Evolutionary conservation across 2,888 invertebrate genomes (phyloP), one percentile per base, ranked within the genome.

Genomic region (Alloscopus bannaensis): DNA sequence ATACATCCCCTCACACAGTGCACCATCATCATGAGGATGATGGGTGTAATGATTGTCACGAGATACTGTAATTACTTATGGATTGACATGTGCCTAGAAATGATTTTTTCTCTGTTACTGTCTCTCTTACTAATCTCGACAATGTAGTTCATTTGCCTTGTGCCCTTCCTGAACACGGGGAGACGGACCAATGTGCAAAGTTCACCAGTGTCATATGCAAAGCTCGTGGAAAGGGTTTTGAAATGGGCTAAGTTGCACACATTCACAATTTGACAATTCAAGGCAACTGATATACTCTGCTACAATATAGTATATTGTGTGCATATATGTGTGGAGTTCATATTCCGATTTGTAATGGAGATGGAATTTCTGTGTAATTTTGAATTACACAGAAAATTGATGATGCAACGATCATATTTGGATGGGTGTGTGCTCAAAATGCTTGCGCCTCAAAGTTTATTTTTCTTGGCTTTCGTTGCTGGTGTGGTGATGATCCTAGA

Each of bases 31-130:
- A 55, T 64, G 55, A 65, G 40, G 64, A 72, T 64, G 64, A 72
- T n/a, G n/a, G 64, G 72, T 72, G 52, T 59, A 72, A 72, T 72
- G 72, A 72, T 72, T 72, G 72, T 72, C 72, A 72, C 72, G 72
- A 72, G 72, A 72, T 72, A 72, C 72, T 72, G 72, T 72, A 72
- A 72, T 72, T 72, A 72, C 72, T 64, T 52, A n/a, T 28, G 64
- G 64, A 72, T 72, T 72, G 72, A 64, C 64, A 72, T 72, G 72
- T 72, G 72, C 72, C 64, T 22, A 70, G 60, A 70, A 59, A n/a
- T 70, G 31, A 60, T 68, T 13, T 60, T 29, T 24, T 2, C 36
- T 40, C n/a, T n/a, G n/a, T n/a, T n/a, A n/a, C n/a, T n/a, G n/a
- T n/a, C n/a, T n/a, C n/a, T n/a, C n/a, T n/a, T n/a, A n/a, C n/a